Conservation (phyloP, 1,140 invertebrate species). For the Drosophila miranda region DNA sequence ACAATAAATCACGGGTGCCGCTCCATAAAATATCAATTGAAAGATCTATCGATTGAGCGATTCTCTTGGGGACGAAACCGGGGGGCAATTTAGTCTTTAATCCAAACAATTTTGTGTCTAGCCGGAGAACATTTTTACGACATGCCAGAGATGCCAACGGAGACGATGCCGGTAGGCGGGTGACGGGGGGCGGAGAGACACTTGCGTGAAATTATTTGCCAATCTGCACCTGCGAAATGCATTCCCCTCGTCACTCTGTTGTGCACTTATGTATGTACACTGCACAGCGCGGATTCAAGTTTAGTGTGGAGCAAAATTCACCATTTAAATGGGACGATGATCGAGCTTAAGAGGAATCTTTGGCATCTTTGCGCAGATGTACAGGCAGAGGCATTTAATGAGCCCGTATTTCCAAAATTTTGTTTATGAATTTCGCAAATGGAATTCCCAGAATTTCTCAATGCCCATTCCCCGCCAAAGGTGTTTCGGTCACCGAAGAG, state of each 20-base stretch:
- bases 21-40: constrained; percentile 37
- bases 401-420: constrained; percentile 3
- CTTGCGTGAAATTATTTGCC: constrained; percentile 65
- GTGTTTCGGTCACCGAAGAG: constrained; percentile 12
- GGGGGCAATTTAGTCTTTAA: constrained; percentile 23
- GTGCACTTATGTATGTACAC: constrained; percentile 34
- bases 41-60: constrained; percentile 14
- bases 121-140: constrained; percentile 42
- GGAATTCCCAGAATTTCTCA: constrained; percentile 23
- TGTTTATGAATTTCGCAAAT: constrained; percentile 25
- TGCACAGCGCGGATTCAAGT: constrained; percentile 41
- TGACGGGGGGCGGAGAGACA: constrained; percentile 1
- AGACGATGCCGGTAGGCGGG: constrained; percentile 8
- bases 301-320: constrained; percentile 4
- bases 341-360: constrained; percentile 17
- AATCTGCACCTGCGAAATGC: constrained; percentile 70
- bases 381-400: constrained; percentile 17
- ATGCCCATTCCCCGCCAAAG: constrained; percentile 6
- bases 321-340: constrained; percentile 14
- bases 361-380: neutral
- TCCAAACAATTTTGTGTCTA: constrained; percentile 33
- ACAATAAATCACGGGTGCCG: constrained; percentile 12
- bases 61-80: constrained; percentile 8
- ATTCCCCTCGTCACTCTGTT: constrained; percentile 11
- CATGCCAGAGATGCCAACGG: constrained; percentile 58